Evolutionary conservation across 2,797 vertebrate species (phyloP).

Genomic region (Alauda arvensis): DNA sequence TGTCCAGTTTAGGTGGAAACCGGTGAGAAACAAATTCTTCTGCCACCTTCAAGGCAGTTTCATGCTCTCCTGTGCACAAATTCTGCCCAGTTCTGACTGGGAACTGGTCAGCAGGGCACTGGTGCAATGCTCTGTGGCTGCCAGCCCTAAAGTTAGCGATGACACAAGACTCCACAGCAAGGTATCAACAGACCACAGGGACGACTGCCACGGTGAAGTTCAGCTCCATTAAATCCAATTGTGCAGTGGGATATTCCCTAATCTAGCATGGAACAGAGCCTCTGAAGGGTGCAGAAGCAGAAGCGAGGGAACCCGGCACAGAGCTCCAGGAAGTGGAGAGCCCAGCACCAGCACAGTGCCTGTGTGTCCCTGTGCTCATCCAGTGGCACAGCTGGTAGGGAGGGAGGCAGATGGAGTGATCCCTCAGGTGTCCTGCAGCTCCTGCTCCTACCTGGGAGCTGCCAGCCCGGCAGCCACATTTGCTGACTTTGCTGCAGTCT

Average conservation of each 20-base stretch:
- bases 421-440: background rate
- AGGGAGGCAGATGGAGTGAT: background rate
- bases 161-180: background rate
- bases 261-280: rapidly evolving
- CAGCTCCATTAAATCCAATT: background rate
- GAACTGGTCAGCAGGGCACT: background rate
- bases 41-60: background rate
- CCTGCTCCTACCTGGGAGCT: background rate
- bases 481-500: background rate
- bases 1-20: background rate
- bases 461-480: background rate
- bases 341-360: rapidly evolving
- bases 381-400: background rate
- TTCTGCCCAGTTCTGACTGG: background rate
- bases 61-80: rapidly evolving
- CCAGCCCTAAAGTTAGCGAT: background rate
- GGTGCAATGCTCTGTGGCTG: background rate
- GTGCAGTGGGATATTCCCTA: background rate
- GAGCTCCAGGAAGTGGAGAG: background rate
- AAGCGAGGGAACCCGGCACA: rapidly evolving
- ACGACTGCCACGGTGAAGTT: background rate
- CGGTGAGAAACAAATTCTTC: background rate
- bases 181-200: background rate
- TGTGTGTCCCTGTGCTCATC: rapidly evolving
- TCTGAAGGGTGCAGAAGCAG: background rate